These are phyloP conservation scores for Galeopsomyia nigrocyanea DNA, from an alignment of 2,888 invertebrate species.

Conservation along the genomic window DNA sequence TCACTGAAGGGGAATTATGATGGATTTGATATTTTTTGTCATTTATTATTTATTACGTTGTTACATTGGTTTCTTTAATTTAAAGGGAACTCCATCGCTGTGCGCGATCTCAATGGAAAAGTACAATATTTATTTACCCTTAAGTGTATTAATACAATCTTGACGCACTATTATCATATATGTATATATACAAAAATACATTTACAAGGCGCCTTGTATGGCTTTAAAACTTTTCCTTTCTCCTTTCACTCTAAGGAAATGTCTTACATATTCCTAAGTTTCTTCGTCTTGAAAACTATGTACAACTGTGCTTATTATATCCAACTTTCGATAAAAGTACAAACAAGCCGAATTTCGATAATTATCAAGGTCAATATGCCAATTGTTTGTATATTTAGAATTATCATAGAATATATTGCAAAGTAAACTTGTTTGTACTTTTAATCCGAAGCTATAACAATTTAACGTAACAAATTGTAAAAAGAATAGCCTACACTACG, in stretches of 20 bases:
- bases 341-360: neutral
- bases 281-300: slow-evolving; percentile 35
- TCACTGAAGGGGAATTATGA: too few relatives aligned
- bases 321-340: slow-evolving; percentile 20
- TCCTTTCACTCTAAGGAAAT: slow-evolving; percentile 1
- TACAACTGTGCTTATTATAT: slow-evolving; percentile 36
- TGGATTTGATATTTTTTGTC: neutral
- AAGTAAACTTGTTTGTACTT: slow-evolving; percentile 17
- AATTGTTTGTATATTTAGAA: neutral
- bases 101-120: slow-evolving; percentile 4
- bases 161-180: slow-evolving; percentile 33
- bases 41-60: neutral
- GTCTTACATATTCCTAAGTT: slow-evolving; percentile 6
- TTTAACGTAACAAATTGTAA: slow-evolving; percentile 44
- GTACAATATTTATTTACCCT: slow-evolving; percentile 37
- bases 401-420: neutral
- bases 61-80: slow-evolving; percentile 29
- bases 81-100: slow-evolving; percentile 26
- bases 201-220: slow-evolving; percentile 46
- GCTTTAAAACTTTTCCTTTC: slow-evolving; percentile 28
- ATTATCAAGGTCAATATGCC: neutral
- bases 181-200: slow-evolving; percentile 40
- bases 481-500: slow-evolving; percentile 32
- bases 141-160: slow-evolving; percentile 34
- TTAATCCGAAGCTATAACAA: slow-evolving; percentile 20